phyloP scores from a whole-genome alignment of 2,888 invertebrate genomes.

The Sussaba pulchella region DNA sequence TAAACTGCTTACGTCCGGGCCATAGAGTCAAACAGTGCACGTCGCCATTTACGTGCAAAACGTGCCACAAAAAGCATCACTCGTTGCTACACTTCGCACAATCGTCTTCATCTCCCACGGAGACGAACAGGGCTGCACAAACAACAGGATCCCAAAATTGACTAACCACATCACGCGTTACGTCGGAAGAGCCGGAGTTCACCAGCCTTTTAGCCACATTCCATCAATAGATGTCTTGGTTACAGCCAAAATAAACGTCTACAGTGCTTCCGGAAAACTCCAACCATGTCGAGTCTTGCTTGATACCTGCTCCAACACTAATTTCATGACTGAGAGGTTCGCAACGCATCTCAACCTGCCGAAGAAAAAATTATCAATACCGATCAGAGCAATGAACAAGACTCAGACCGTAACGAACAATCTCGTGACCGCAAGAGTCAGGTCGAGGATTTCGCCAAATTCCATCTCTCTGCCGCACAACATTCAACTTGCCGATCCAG shows the following conservation, averaged over 20 bases:
- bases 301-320: slow-evolving; percentile 35
- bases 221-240: slow-evolving; percentile 23
- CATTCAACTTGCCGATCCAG: slow-evolving; percentile 63
- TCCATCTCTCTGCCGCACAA: slow-evolving; percentile 57
- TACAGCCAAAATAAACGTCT: slow-evolving; percentile 11
- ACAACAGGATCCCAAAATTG: no score
- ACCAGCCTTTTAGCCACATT: slow-evolving; percentile 28
- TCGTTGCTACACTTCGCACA: slow-evolving; percentile 8
- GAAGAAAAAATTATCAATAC: background rate
- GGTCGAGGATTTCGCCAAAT: slow-evolving; percentile 38
- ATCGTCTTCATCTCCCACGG: background rate
- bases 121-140: background rate
- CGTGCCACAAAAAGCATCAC: slow-evolving; percentile 20
- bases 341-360: slow-evolving; percentile 23
- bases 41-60: slow-evolving; percentile 2
- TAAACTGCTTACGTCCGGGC: background rate
- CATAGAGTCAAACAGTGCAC: slow-evolving; percentile 3
- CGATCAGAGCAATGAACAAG: slow-evolving; percentile 25
- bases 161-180: background rate
- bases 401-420: slow-evolving; percentile 17
- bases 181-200: background rate
- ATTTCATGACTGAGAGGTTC: slow-evolving; percentile 43
- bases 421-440: slow-evolving; percentile 30
- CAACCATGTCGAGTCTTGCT: background rate
- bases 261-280: background rate